A percentile compares a stretch with the other conserved stretches of the same genome.
phyloP scores from a whole-genome alignment of 2,888 invertebrate species.

The Zaprionus bogoriensis region DNA sequence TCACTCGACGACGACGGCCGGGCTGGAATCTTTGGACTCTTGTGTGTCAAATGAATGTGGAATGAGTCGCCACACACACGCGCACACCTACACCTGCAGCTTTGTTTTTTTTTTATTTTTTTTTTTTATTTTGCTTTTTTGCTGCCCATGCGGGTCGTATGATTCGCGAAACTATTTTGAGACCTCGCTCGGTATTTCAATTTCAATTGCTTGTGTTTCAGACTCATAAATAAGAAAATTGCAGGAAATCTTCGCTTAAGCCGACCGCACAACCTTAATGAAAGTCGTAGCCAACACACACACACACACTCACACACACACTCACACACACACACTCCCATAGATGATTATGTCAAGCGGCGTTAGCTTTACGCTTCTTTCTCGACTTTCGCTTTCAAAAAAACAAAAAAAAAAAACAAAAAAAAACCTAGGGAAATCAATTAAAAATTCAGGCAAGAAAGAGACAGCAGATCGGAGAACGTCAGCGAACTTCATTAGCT shows the following conservation, averaged over 20 bases:
- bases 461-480: constrained; percentile 14
- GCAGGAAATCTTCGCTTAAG: constrained; percentile 75
- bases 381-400: constrained; percentile 45
- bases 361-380: background rate
- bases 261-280: constrained; percentile 30
- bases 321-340: background rate
- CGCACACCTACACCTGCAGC: background rate
- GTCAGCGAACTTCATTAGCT: constrained; percentile 29
- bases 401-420: constrained; percentile 1
- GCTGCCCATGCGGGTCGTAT: background rate
- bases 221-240: constrained; percentile 71
- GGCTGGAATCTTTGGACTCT: background rate
- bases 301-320: background rate
- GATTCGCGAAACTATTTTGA: constrained; percentile 32
- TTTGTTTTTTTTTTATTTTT: no score
- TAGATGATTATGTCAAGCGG: constrained; percentile 12
- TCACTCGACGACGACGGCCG: background rate
- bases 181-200: constrained; percentile 30
- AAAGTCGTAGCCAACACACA: constrained; percentile 28
- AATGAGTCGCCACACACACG: background rate
- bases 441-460: constrained; percentile 30
- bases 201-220: constrained; percentile 50
- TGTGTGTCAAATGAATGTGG: background rate
- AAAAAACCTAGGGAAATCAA: constrained; percentile 19
- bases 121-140: no score